Percentiles rank a stretch among this genome's conserved stretches.
Conservation (phyloP, 1,140 invertebrate genomes). For the Magallana ariakensis region DNA sequence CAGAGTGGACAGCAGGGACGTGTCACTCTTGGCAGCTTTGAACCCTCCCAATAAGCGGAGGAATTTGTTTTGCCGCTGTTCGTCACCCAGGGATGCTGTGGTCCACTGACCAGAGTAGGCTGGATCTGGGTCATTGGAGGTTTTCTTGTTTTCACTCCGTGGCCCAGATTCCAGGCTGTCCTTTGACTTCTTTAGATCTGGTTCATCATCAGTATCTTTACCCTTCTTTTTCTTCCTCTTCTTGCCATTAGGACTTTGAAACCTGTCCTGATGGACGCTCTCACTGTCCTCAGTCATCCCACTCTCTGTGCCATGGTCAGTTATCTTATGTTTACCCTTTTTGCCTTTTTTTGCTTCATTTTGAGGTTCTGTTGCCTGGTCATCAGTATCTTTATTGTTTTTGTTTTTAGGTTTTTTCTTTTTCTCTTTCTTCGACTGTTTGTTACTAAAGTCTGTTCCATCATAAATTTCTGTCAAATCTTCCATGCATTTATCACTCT, state of each 20-base stretch:
- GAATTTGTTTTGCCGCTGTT: constrained; percentile 68
- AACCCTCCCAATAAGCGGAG: constrained; percentile 66
- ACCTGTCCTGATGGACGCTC: neutral
- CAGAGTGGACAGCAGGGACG: neutral
- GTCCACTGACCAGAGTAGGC: constrained; percentile 62
- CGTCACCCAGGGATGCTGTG: constrained; percentile 59
- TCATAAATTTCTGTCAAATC: no score
- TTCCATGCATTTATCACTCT: no score
- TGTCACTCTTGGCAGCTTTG: constrained; percentile 53
- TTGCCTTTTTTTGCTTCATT: neutral
- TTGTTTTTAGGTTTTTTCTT: neutral
- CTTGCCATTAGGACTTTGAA: neutral
- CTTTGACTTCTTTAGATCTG: constrained; percentile 36
- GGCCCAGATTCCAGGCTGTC: neutral
- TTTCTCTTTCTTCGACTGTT: neutral
- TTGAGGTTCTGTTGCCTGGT: neutral
- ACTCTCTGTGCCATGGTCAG: neutral
- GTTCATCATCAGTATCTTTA: constrained; percentile 22
- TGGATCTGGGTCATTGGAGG: neutral
- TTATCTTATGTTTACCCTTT: neutral
- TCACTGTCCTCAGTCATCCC: neutral
- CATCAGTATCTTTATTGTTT: neutral
- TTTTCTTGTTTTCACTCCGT: neutral
- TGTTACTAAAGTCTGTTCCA: neutral
- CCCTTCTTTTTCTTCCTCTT: constrained; percentile 49